Base-by-base conservation (phyloP, 2,888 invertebrate genomes). In the Pyrrhia umbra region DNA sequence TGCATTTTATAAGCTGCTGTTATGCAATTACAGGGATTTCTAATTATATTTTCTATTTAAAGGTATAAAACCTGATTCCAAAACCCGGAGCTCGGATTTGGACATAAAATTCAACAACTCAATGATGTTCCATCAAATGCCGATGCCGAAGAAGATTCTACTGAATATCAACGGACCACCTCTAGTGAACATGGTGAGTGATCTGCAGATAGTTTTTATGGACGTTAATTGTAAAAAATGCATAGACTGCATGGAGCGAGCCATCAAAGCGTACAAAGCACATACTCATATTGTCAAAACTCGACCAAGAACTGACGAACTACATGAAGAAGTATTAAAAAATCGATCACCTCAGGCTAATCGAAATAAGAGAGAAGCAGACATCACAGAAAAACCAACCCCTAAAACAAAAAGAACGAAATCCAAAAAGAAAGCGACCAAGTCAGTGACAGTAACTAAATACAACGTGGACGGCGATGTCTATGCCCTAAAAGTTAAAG, bases 401-500 rank as follows among this genome's bases (percentile, higher is more conserved):
- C 6, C 58, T 69, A 61, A 84, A 75, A n/a, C 43, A 52, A 15
- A 86, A 81, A 83, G 60, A 49, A 55, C 1, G 4, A 82, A 79
- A 80, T 20, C 71, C 0, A 88, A 81, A 64, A 87, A 79, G 56
- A 83, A 77, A 69, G 0, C 23, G 1, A 65, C 61, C 0, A 82
- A 87, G 76, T 62, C 79, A 5, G 79, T 89, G 0, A 84, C 84
- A 13, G 87, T 93, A 1, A 90, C 88, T 8, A 92, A 91, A 81
- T 92, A 89, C 61, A 87, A 83, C 10, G 72, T 79, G 0, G 82
- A 88, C 8, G 88, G 85, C 2, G 84, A 86, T 68, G 77, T 91
- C 5, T 88, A 86, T 56, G 93, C 90, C 4, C 52, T 94, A 39
- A 90, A 90, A 84, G 80, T 93, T 13, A 90, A 88, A 71, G 93